A percentile compares a stretch with the other conserved stretches of the same genome.
These are phyloP conservation scores for Polypedilum pembai DNA, from an alignment of 1,140 invertebrate genomes.

Conservation along the genomic window DNA sequence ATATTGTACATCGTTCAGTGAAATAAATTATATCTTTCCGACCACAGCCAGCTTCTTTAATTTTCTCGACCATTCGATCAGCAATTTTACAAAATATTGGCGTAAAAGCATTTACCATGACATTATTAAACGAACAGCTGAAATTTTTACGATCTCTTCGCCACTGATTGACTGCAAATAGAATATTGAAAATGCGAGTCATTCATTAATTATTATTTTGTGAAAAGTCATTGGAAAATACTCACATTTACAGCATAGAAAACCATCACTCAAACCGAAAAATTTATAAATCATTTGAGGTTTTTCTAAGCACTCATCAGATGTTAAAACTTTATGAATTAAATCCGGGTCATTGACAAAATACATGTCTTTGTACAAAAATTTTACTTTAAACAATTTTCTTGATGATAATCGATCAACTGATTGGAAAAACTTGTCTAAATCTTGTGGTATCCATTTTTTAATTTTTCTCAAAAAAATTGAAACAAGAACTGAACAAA, in stretches of 20 bases:
- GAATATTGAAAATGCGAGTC: not conserved
- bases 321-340: not conserved
- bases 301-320: not conserved
- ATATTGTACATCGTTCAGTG: not conserved
- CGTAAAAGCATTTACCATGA: not conserved
- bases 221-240: not conserved
- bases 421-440: not conserved
- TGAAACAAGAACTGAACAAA: not conserved
- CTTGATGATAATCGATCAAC: not conserved
- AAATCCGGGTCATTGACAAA: not conserved
- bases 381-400: not conserved
- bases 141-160: not conserved
- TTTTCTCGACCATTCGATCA: not conserved
- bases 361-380: not conserved
- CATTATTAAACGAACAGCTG: not conserved
- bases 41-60: not conserved
- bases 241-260: constrained; percentile 5
- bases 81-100: not conserved
- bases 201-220: not conserved
- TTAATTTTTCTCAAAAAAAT: not conserved
- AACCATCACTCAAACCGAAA: not conserved
- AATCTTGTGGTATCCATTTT: not conserved
- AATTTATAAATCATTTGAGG: not conserved
- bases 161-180: not conserved
- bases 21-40: not conserved